A percentile compares a stretch with the other conserved stretches of the same genome.
phyloP scores from a whole-genome alignment of 1,140 invertebrate genomes.

The Anagrus nilaparvatae region DNA sequence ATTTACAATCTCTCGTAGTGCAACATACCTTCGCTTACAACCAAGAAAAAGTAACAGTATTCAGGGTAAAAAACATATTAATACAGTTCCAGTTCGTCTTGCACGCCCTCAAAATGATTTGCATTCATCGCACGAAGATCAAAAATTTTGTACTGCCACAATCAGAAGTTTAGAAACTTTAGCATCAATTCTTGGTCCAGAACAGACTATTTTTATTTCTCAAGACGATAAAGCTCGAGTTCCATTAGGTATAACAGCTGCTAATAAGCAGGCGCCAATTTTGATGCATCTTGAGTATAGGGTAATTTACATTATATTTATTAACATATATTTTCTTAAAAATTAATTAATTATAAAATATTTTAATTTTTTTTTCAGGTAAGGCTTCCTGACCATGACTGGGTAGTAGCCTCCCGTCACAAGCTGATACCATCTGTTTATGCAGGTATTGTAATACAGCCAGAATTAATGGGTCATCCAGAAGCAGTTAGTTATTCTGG shows the following conservation, averaged over 20 bases:
- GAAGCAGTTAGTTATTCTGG: slow-evolving; percentile 27
- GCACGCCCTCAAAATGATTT: too few relatives aligned
- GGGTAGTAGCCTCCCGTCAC: slow-evolving; percentile 29
- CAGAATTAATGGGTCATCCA: slow-evolving; percentile 20
- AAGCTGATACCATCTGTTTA: slow-evolving; percentile 28
- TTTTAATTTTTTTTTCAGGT: too few relatives aligned
- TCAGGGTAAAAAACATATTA: too few relatives aligned
- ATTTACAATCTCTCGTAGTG: not conserved
- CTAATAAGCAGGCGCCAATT: slow-evolving; percentile 20
- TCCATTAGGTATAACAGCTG: slow-evolving; percentile 17
- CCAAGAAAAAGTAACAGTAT: too few relatives aligned
- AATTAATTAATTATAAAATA: too few relatives aligned
- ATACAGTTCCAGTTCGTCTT: too few relatives aligned
- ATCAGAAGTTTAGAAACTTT: slow-evolving; percentile 10
- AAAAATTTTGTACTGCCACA: not conserved
- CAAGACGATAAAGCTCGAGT: slow-evolving; percentile 25
- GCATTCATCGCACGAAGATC: too few relatives aligned
- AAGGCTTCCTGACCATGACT: slow-evolving; percentile 37
- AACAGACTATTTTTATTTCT: slow-evolving; percentile 9
- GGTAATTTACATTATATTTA: too few relatives aligned
- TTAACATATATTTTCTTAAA: too few relatives aligned
- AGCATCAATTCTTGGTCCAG: slow-evolving; percentile 20
- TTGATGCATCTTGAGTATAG: too few relatives aligned
- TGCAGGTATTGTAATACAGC: slow-evolving; percentile 21
- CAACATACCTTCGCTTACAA: too few relatives aligned